Percentiles rank a stretch among this genome's conserved stretches.
Evolutionary conservation across 2,113 vertebrate genomes (phyloP).

Genomic region (Rattus rattus): DNA sequence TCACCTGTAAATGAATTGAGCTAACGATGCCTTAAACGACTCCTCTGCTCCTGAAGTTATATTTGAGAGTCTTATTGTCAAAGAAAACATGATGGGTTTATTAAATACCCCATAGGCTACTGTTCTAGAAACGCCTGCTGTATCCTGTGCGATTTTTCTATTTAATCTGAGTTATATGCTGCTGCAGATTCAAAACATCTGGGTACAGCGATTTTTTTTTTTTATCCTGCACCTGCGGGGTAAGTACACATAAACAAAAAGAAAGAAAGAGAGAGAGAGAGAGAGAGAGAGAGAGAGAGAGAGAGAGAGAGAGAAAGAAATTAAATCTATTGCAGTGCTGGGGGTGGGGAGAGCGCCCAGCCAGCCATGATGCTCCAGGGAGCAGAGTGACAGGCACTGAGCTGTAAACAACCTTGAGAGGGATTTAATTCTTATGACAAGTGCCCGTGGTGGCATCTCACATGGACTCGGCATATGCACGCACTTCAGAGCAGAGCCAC

Average conservation of each 20-base stretch:
- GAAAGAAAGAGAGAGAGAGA: not conserved
- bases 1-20: conserved; percentile 64
- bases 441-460: conserved; percentile 87
- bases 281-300: not conserved
- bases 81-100: conserved; percentile 77
- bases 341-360: conserved; percentile 71
- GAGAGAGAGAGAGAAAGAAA: conserved; percentile 79
- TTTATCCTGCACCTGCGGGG: conserved; percentile 88
- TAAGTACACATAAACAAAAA: conserved; percentile 87
- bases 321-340: conserved; percentile 87
- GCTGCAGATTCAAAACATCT: conserved; percentile 87
- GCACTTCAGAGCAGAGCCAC: conserved; percentile 85
- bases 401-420: conserved; percentile 91
- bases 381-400: conserved; percentile 89
- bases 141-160: conserved; percentile 81
- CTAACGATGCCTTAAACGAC: conserved; percentile 67
- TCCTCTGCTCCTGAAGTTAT: conserved; percentile 62
- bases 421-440: conserved; percentile 92
- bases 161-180: conserved; percentile 86
- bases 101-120: conserved; percentile 78
- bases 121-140: conserved; percentile 65
- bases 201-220: conserved; percentile 82
- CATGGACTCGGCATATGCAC: conserved; percentile 87
- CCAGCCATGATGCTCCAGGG: conserved; percentile 89
- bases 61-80: conserved; percentile 73